Evolutionary conservation across 2,113 vertebrate genomes (phyloP), one percentile per base, ranked within the genome.

Genomic region (Sinosuthora webbiana): DNA sequence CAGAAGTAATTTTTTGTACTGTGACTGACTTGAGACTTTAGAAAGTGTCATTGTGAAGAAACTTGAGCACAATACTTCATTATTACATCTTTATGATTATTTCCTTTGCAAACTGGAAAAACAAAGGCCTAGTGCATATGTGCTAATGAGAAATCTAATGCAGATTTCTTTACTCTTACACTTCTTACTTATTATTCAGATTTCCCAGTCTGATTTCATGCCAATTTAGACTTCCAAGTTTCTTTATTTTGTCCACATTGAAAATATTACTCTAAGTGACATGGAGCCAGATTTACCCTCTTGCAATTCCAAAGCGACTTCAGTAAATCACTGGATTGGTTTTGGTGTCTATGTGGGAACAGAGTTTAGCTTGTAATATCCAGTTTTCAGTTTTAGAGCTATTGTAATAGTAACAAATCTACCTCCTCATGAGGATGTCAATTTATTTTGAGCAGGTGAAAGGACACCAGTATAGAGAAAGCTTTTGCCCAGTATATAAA

Each of bases 301-400:
- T 81, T 9, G 5, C 4, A 17, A 75, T 80, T 90, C 82, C 64
- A 65, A 64, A 94, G 56, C 71, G 68, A 89, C 71, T 95, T 84
- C 68, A 75, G 64, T 89, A 92, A 94, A 90, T 93, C 88, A 90
- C 64, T 74, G 65, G 64, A 86, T 77, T 87, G 95, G 69, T 90
- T 95, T 91, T 92, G 75, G 64, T 92, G 90, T 90, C 64, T 50
- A 8, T 69, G 28, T 0, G 0, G 83, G 60, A 96, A 12, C 17
- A 81, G 57, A 42, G 12, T 83, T 94, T 70, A 74, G 47, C 49
- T 88, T 39, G 8, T 90, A 96, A 96, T 93, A 67, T 33, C 68
- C 1, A 39, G 82, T 33, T 92, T 82, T 90, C 65, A 39, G 28
- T 86, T 97, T 96, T 87, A 90, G 76, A 95, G 49, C 80, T 47